Percentiles rank a stretch among this genome's conserved stretches.
Evolutionary conservation across 2,797 vertebrate genomes (phyloP).

Genomic region (Siniperca obscura): DNA sequence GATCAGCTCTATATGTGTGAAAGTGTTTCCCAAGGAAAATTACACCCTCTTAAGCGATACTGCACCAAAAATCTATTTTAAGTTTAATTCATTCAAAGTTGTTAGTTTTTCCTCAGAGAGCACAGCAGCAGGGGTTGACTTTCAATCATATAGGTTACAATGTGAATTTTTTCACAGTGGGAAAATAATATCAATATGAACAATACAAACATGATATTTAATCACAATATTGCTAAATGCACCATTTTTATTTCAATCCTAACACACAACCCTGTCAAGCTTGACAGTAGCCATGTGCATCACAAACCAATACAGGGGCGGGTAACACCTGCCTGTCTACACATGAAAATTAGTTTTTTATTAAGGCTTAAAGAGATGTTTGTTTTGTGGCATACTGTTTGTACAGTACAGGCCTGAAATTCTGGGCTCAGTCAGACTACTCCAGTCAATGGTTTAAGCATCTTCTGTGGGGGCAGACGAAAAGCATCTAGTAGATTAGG

Average conservation of each 20-base stretch:
- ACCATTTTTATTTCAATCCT: background rate
- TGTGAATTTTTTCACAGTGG: no score
- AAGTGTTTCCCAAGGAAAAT: background rate
- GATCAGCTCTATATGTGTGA: slow-evolving; percentile 17
- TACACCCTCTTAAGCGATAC: background rate
- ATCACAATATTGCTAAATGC: background rate
- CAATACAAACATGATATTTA: background rate
- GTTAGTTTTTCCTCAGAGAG: background rate
- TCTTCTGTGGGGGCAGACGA: background rate
- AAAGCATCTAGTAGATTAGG: background rate
- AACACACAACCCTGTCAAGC: background rate
- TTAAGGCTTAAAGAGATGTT: background rate
- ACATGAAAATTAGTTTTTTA: background rate
- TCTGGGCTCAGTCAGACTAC: background rate
- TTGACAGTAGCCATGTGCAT: background rate
- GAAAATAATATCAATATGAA: background rate
- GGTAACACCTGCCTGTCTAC: background rate
- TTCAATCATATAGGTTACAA: background rate
- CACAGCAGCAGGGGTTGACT: background rate
- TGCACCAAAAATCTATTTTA: slow-evolving; percentile 19
- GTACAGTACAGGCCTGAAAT: background rate
- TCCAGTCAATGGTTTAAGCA: background rate
- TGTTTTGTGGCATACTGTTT: background rate
- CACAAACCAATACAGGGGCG: background rate
- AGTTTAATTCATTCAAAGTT: background rate